These are phyloP conservation scores for Aphidius gifuensis DNA, from an alignment of 1,140 invertebrate species.

Conservation along the genomic window DNA sequence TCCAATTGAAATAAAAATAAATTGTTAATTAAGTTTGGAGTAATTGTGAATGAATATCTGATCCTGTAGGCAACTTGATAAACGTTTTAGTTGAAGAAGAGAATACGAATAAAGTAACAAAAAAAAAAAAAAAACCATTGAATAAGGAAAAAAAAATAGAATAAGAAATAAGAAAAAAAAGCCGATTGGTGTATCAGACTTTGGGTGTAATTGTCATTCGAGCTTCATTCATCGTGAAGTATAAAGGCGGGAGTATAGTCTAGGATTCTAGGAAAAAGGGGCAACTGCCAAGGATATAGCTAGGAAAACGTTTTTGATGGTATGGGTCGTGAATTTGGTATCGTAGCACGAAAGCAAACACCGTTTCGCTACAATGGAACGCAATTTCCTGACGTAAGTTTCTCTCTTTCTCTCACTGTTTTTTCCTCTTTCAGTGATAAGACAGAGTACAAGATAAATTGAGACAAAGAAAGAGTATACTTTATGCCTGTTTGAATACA, in stretches of 20 bases:
- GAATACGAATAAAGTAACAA: too few relatives aligned
- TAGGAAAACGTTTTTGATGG: too few relatives aligned
- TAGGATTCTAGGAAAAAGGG: conserved; percentile 4
- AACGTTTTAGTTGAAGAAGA: too few relatives aligned
- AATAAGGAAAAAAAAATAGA: too few relatives aligned
- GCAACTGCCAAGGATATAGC: neutral
- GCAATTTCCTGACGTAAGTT: conserved; percentile 41
- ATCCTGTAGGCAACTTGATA: too few relatives aligned
- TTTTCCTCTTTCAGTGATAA: conserved; percentile 9
- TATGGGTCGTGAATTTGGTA: conserved; percentile 21
- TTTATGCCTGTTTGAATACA: conserved; percentile 3
- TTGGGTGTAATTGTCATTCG: conserved; percentile 39
- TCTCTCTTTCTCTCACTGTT: too few relatives aligned
- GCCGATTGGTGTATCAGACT: too few relatives aligned
- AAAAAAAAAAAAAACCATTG: too few relatives aligned
- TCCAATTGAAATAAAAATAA: too few relatives aligned
- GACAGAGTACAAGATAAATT: conserved; percentile 1
- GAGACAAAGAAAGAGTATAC: conserved; percentile 15
- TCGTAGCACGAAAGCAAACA: conserved; percentile 44
- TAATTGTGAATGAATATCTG: too few relatives aligned
- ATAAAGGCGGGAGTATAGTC: conserved; percentile 7
- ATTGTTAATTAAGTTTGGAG: too few relatives aligned
- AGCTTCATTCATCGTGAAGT: conserved; percentile 34
- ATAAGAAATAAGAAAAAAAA: neutral
- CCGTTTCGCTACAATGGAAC: conserved; percentile 45